Evolutionary conservation across 92 coral and sea anemone genomes (phyloP), one percentile per base, ranked within the genome.

Genomic region (Metridium senile): DNA sequence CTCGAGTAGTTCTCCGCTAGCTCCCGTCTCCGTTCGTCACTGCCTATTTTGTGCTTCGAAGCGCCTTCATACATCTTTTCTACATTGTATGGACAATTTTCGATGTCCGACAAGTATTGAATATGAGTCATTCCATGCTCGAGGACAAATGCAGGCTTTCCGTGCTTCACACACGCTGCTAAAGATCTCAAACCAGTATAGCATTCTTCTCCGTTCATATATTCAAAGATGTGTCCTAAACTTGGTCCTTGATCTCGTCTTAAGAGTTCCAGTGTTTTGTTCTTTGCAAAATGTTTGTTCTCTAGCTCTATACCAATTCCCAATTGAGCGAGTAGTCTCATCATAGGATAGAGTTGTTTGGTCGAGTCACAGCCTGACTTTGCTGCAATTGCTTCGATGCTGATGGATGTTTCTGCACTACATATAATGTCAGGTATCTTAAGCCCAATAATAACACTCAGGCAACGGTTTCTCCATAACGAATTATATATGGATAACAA

Each of bases 201-300:
- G 61, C 58, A 1, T 65, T 84, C 88, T 22, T 84, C 88, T 39
- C 88, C 75, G 54, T 33, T 70, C 20, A 69, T 70, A 51, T 78
- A 84, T 10, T 53, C 62, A 30, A 78, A 82, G 43, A 84, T 76
- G 59, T 78, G 72, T 1, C 88, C 88, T 33, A 84, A 70, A 77
- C 88, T 84, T 21, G 84, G 88, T 28, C 84, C 88, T 70, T 57
- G 58, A 74, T 77, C 84, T 30, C 88, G 63, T 28, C 88, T 84
- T 43, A 84, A 66, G 58, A 84, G 39, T 66, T 84, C 84, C 84
- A 84, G 75, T 20, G 74, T 70, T 58, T 63, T 58, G 56, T 84
- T 84, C 29, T 82, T 76, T n/a, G 74, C 66, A 53, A 84, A 84
- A 13, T 73, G 58, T 51, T 62, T 84, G 30, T 77, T 69, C 31